Base-by-base conservation (phyloP, 2,888 invertebrate species). In the Drosophila setosimentum region DNA sequence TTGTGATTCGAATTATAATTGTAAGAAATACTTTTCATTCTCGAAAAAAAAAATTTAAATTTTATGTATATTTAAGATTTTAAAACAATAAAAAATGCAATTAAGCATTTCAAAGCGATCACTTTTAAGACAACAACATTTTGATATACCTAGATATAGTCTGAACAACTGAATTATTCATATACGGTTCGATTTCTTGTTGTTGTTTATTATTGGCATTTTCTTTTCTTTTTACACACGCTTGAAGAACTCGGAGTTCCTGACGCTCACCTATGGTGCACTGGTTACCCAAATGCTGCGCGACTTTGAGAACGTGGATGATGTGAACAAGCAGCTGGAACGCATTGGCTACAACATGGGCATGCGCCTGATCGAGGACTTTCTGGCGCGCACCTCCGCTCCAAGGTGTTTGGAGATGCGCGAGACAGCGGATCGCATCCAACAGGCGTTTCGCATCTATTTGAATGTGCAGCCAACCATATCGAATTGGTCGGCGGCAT, bases 291-390 rank as follows among this genome's bases (percentile, higher is more conserved):
- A 99, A 94, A 96, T 99, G 94, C 94, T 99, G 27, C 98, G 98
- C 93, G 99, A 99, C 92, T 97, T 97, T 87, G 99, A 99, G 92
- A 98, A 97, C 93, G 96, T 98, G 7, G 99, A 99, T 45, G 99
- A 99, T 94, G 99, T 99, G 0, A 99, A 99, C 92, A 98, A 98
- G 91, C 99, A 99, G 91, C 93, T 99, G 70, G 98, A 99, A 91
- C 94, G 98, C 91, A 96, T 98, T 94, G 99, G 99, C 6, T 99
- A 99, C 92, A 99, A 99, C 92, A 99, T 99, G 95, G 99, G 99
- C 16, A 96, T 99, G 61, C 95, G 99, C 51, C 94, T 99, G 45
- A 99, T 99, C 73, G 99, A 99, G 94, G 99, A 99, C 92, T 99
- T 98, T 90, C 94, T 99, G 13, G 98, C 99, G 0, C 95, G 98